A percentile compares a stretch with the other conserved stretches of the same genome.
Conservation (phyloP, 2,888 invertebrate genomes). For the Pristionchus exspectatus region DNA sequence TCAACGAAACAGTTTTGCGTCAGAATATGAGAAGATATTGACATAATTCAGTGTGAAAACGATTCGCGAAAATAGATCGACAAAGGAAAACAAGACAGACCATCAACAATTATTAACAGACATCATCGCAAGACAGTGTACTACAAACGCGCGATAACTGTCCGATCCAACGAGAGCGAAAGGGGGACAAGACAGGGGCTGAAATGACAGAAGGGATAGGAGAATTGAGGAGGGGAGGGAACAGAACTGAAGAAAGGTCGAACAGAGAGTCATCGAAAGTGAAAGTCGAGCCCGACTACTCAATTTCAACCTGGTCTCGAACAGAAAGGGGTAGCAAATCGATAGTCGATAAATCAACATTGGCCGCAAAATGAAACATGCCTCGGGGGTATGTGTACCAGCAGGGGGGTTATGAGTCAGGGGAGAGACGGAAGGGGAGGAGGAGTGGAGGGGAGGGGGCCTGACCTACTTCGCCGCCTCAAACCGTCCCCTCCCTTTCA, state of each 20-base stretch:
- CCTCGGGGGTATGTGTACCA: neutral
- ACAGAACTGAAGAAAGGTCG: neutral
- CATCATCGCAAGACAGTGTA: neutral
- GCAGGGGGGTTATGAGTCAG: slow-evolving; percentile 11
- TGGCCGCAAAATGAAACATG: neutral
- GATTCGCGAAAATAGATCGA: too few relatives aligned
- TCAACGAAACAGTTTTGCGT: too few relatives aligned
- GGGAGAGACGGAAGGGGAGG: neutral
- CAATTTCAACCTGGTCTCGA: neutral
- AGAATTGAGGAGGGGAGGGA: slow-evolving; percentile 6
- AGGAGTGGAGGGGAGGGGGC: neutral
- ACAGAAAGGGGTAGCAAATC: neutral
- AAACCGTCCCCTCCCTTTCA: neutral
- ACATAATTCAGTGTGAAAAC: too few relatives aligned
- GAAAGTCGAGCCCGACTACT: neutral
- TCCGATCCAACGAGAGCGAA: neutral
- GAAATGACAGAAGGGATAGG: neutral
- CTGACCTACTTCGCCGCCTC: slow-evolving; percentile 29
- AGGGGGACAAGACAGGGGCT: neutral
- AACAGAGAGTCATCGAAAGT: slow-evolving; percentile 17
- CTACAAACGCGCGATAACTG: neutral
- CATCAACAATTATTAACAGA: too few relatives aligned
- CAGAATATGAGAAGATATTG: too few relatives aligned
- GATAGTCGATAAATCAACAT: slow-evolving; percentile 13
- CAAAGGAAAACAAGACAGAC: too few relatives aligned